Conservation (phyloP, 2,888 invertebrate species). For the Hipparchia sbordonii region DNA sequence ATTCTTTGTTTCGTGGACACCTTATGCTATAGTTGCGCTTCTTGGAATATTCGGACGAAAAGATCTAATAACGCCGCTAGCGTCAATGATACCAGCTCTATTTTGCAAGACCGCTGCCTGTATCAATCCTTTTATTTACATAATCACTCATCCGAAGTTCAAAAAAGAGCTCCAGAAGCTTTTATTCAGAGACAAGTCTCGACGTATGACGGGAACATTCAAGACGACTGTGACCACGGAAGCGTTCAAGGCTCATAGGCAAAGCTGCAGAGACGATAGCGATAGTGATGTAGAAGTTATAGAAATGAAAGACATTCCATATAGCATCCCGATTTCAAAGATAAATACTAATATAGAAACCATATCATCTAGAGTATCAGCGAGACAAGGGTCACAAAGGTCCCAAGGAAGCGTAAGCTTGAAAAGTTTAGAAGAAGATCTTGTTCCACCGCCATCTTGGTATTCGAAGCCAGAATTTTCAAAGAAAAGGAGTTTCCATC, state of each 20-base stretch:
- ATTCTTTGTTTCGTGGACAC: constrained; percentile 92
- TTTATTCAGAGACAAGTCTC: constrained; percentile 67
- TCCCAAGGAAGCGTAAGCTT: constrained; percentile 63
- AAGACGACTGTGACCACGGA: constrained; percentile 66
- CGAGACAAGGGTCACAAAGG: constrained; percentile 62
- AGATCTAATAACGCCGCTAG: constrained; percentile 85
- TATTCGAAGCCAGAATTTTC: constrained; percentile 78
- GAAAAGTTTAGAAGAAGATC: constrained; percentile 65
- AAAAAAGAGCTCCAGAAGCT: constrained; percentile 83
- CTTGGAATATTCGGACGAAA: constrained; percentile 87
- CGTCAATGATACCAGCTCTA: constrained; percentile 89
- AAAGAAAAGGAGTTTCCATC: constrained; percentile 74
- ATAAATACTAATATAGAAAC: constrained; percentile 52
- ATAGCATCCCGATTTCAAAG: constrained; percentile 49
- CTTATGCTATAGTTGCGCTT: constrained; percentile 89
- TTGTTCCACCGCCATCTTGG: constrained; percentile 78
- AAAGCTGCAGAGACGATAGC: constrained; percentile 67
- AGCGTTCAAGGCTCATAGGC: constrained; percentile 57
- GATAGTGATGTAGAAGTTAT: constrained; percentile 80
- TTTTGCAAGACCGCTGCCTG: constrained; percentile 92
- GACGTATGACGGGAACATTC: constrained; percentile 65
- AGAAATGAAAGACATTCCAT: constrained; percentile 78
- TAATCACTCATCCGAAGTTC: constrained; percentile 90
- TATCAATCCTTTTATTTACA: constrained; percentile 91
- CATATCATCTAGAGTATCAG: constrained; percentile 62